These are phyloP conservation scores for Eidolon helvum DNA, from an alignment of 2,113 vertebrate species.

Conservation along the genomic window DNA sequence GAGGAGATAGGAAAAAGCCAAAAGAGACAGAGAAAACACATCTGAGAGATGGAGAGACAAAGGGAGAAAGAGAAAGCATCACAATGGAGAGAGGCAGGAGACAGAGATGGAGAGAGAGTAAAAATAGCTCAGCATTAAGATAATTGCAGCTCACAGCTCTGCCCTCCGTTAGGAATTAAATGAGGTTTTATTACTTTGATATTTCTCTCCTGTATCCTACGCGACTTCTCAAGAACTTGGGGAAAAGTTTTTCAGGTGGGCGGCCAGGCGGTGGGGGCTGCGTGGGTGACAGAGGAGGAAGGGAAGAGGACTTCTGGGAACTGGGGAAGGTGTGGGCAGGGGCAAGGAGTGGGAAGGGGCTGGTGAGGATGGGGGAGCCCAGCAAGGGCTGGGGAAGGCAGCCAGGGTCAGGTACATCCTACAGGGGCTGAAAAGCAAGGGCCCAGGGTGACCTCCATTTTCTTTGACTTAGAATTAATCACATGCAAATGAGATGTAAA, in stretches of 20 bases:
- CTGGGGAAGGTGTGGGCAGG: neutral
- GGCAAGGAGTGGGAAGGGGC: neutral
- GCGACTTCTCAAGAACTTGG: constrained; percentile 77
- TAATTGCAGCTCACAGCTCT: constrained; percentile 79
- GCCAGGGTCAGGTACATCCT: neutral
- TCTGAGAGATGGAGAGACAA: constrained; percentile 55
- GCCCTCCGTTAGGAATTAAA: constrained; percentile 81
- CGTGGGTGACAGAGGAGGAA: constrained; percentile 51
- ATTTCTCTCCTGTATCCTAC: constrained; percentile 79
- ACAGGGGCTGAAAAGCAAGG: neutral
- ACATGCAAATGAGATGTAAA: constrained; percentile 76
- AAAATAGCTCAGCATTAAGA: constrained; percentile 85
- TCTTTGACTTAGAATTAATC: constrained; percentile 67
- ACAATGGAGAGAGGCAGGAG: constrained; percentile 49
- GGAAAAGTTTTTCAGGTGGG: constrained; percentile 78
- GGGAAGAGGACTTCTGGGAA: constrained; percentile 20
- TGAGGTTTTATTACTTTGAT: constrained; percentile 83
- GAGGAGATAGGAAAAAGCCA: neutral
- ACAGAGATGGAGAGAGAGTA: constrained; percentile 70
- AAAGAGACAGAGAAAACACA: neutral
- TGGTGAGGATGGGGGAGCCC: neutral
- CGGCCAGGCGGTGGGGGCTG: constrained; percentile 68
- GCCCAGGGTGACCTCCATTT: constrained; percentile 12
- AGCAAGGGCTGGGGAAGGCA: neutral
- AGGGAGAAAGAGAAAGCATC: constrained; percentile 67